These are phyloP conservation scores for Pseudorectes ferrugineus DNA, from an alignment of 2,113 vertebrate genomes.

Conservation along the genomic window DNA sequence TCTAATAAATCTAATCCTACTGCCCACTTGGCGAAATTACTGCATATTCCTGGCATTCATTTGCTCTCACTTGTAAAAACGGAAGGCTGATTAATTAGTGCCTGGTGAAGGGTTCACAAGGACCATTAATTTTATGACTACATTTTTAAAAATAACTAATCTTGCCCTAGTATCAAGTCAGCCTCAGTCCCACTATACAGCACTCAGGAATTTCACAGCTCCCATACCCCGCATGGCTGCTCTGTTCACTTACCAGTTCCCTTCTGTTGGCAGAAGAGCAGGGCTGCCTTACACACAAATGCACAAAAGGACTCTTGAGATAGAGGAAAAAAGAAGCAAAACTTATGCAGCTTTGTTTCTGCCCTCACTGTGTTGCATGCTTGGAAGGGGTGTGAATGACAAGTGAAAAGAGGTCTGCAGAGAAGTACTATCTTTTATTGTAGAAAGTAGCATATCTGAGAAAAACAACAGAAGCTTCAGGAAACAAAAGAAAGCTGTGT, in stretches of 20 bases:
- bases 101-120: not conserved
- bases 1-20: not conserved
- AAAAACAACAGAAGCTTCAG: not conserved
- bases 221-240: not conserved
- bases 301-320: not conserved
- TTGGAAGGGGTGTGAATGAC: not conserved
- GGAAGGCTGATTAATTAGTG: not conserved
- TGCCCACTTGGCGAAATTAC: not conserved
- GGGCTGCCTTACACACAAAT: not conserved
- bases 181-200: accelerated
- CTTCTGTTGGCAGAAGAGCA: not conserved
- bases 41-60: not conserved
- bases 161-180: not conserved
- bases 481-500: not conserved
- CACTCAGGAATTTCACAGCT: not conserved
- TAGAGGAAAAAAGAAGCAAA: not conserved
- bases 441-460: not conserved
- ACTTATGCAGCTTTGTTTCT: not conserved
- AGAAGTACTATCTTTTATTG: not conserved
- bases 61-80: not conserved
- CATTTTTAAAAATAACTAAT: not conserved
- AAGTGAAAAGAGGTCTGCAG: not conserved
- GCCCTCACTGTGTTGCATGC: not conserved
- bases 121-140: not conserved
- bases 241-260: not conserved